A percentile compares a stretch with the other conserved stretches of the same genome.
Evolutionary conservation across 1,140 invertebrate species (phyloP).

Genomic region (Lordiphosa mommai): DNA sequence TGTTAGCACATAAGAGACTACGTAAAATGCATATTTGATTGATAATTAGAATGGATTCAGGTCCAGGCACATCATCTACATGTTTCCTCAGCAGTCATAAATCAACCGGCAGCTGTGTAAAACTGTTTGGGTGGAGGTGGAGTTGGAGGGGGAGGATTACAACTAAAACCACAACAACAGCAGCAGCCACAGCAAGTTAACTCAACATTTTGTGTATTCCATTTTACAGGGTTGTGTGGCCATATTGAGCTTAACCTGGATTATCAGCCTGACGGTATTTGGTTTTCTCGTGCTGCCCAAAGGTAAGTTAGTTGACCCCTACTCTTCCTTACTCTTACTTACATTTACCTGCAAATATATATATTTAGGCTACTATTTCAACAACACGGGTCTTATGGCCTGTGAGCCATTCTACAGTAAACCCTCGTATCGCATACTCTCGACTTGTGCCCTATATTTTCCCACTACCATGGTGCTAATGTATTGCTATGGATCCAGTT

Average conservation of each 20-base stretch:
- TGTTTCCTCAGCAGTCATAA: conserved; percentile 16
- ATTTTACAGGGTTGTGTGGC: conserved; percentile 88
- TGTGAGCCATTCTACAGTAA: conserved; percentile 91
- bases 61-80: not conserved
- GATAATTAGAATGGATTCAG: conserved; percentile 21
- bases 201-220: conserved; percentile 16
- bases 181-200: not conserved
- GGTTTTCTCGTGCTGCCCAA: conserved; percentile 88
- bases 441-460: conserved; percentile 92
- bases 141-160: not conserved
- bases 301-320: conserved; percentile 79
- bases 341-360: conserved; percentile 5
- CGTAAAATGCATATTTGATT: conserved; percentile 22
- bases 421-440: conserved; percentile 87
- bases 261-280: conserved; percentile 89
- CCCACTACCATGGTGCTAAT: conserved; percentile 93
- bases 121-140: no score
- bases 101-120: conserved; percentile 33
- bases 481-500: conserved; percentile 93
- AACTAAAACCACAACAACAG: conserved; percentile 4
- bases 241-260: conserved; percentile 90
- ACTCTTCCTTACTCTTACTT: not conserved
- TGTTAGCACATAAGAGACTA: not conserved
- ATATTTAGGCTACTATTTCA: conserved; percentile 88
- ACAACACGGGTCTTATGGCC: conserved; percentile 89